Evolutionary conservation across 2,797 vertebrate genomes (phyloP), one percentile per base, ranked within the genome.

Genomic region (Pseudomugil tenellus): DNA sequence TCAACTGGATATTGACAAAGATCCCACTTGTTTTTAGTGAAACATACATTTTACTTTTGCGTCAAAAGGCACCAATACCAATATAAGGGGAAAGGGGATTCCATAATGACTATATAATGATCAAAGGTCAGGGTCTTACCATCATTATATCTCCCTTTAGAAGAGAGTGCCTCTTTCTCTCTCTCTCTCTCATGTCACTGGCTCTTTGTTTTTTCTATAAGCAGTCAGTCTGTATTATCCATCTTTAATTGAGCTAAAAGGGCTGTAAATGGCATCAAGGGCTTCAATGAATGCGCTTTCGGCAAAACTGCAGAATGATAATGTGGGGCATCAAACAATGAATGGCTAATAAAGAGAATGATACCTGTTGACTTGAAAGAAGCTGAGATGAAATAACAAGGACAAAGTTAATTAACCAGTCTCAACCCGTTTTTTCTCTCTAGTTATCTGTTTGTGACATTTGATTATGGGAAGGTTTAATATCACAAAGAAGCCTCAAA

Each of bases 231-330:
- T 73, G 76, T 81, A 75, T 86, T 83, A 80, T 81, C 76, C 41
- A 69, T 79, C 58, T 80, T 90, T 91, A 89, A 92, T 88, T 92
- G 84, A 84, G 79, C 80, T 81, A 91, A 89, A 91, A 87, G 84
- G 83, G 74, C 81, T 80, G 80, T 87, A 86, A 91, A 92, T 74
- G 80, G 79, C 83, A 91, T 86, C 81, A 83, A 62, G 80, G 83
- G 74, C 87, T 86, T 58, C 72, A 82, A 41, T 83, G 80, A 86
- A 85, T 86, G 68, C 58, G 77, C 77, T 74, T 77, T 80, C 46
- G 57, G 69, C 10, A 43, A 74, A 81, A 84, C 69, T 39, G 41
- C 67, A 60, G 78, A 76, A 84, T 79, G 65, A 74, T 84, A 82
- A 89, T 85, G 68, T 80, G 73, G 58, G 51, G 51, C 60, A 77